A percentile compares a stretch with the other conserved stretches of the same genome.
Evolutionary conservation across 2,888 invertebrate genomes (phyloP).

Genomic region (Diogma glabrata): DNA sequence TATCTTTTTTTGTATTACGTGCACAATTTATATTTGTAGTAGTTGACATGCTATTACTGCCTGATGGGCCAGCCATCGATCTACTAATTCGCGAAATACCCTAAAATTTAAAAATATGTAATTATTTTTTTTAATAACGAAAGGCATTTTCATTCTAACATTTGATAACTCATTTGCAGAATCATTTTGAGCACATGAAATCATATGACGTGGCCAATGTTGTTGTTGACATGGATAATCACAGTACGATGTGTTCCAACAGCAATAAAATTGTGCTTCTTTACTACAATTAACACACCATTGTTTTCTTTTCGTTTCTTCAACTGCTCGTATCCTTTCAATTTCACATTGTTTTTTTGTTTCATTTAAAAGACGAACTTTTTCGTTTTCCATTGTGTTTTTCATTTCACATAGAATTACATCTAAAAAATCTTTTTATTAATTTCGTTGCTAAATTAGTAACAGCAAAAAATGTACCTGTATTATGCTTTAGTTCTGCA

Average conservation of each 20-base stretch:
- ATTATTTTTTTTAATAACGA: no score
- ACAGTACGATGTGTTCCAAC: constrained; percentile 94
- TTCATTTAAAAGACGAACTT: constrained; percentile 50
- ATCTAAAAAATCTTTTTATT: no score
- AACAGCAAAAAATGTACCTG: constrained; percentile 16
- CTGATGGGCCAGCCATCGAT: no score
- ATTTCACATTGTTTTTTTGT: constrained; percentile 51
- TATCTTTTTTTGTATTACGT: constrained; percentile 1
- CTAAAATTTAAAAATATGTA: no score
- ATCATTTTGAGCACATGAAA: constrained; percentile 25
- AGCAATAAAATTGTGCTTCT: constrained; percentile 87
- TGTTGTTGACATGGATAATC: constrained; percentile 76
- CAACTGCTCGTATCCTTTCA: constrained; percentile 58
- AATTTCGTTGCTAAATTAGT: no score
- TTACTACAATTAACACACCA: constrained; percentile 86
- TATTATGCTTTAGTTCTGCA: constrained; percentile 52
- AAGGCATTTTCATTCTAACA: no score
- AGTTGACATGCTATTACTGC: no score
- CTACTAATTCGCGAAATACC: no score
- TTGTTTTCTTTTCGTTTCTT: constrained; percentile 71
- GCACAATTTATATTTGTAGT: no score
- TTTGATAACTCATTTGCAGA: no score
- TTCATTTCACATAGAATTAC: constrained; percentile 57
- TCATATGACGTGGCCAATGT: constrained; percentile 69
- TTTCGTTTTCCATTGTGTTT: constrained; percentile 57